These are phyloP conservation scores for Sebastes diploproa DNA, from an alignment of 2,797 vertebrate species.

Conservation along the genomic window DNA sequence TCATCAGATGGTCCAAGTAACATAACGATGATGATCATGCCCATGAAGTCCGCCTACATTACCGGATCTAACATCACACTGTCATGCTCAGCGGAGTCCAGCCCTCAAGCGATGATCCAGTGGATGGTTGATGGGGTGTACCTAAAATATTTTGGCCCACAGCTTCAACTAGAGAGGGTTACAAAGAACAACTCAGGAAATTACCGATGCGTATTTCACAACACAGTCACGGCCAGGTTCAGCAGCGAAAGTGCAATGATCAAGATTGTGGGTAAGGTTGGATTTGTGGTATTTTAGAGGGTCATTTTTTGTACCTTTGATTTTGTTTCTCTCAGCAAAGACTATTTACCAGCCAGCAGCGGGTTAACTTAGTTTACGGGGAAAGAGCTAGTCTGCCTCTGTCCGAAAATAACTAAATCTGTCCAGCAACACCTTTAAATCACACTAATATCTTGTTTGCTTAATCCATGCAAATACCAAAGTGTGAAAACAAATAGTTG, in stretches of 20 bases:
- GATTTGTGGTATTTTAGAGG: background rate
- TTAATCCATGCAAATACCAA: background rate
- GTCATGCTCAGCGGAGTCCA: conserved; percentile 71
- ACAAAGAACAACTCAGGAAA: conserved; percentile 49
- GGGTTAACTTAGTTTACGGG: background rate
- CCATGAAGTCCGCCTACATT: conserved; percentile 32
- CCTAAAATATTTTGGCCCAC: conserved; percentile 7
- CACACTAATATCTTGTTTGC: background rate
- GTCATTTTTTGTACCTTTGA: no score
- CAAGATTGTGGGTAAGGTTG: conserved; percentile 66
- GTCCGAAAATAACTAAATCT: background rate
- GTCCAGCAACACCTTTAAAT: background rate
- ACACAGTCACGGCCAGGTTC: conserved; percentile 65
- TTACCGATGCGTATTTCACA: conserved; percentile 74
- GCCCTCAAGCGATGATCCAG: conserved; percentile 49
- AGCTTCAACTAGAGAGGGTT: conserved; percentile 43
- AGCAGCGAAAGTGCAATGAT: conserved; percentile 35
- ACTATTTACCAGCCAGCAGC: background rate
- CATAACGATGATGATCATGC: conserved; percentile 30
- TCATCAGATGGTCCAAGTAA: conserved; percentile 78
- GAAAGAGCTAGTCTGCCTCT: background rate
- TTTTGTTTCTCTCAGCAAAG: no score
- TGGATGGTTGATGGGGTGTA: conserved; percentile 63
- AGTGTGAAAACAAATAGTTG: background rate
- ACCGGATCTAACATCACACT: conserved; percentile 70